Evolutionary conservation across 2,797 vertebrate genomes (phyloP), one percentile per base, ranked within the genome.

Genomic region (Hippocampus kuda): DNA sequence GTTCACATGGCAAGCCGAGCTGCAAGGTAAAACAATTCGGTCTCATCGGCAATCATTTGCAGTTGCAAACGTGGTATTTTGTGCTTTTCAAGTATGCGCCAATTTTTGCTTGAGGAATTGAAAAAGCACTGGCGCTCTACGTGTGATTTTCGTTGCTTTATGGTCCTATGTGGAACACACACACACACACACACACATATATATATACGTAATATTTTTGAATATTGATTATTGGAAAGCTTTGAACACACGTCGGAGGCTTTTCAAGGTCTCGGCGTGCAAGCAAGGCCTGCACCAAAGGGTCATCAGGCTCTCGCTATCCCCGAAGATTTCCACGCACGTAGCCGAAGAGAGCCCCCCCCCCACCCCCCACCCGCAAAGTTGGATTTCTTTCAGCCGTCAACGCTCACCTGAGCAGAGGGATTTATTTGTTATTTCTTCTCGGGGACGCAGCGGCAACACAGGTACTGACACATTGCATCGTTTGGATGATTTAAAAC

Each of bases 141-240:
- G 42, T 51, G n/a, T 9, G 24, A 20, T 18, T 34, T 34, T 8
- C 27, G 16, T 60, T 2, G 22, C 54, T 5, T 59, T 26, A 38
- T 38, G 34, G 34, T 34, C 34, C 34, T 38, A 7, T 8, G 56
- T n/a, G 10, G 56, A 59, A 27, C 93, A 93, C 87, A 83, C 81
- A 88, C 87, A 83, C 85, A 85, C 84, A 72, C 79, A 57, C 77
- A 70, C 79, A 72, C 77, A 38, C 73, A 54, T 72, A 56, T 71
- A 70, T 73, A 66, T 1, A 38, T 1, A 8, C 3, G 6, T 8
- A 38, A 27, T 4, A 26, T 27, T 38, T 64, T 65, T 4, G 3
- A 20, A 49, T 30, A 48, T 13, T 65, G 44, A 65, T 48, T 6
- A 49, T 65, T 24, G 41, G 12, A 22, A 1, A 42, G 61, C n/a